Percentiles rank a stretch among this genome's conserved stretches.
phyloP scores from a whole-genome alignment of 2,113 vertebrate species.

The Hippocampus zosterae region DNA sequence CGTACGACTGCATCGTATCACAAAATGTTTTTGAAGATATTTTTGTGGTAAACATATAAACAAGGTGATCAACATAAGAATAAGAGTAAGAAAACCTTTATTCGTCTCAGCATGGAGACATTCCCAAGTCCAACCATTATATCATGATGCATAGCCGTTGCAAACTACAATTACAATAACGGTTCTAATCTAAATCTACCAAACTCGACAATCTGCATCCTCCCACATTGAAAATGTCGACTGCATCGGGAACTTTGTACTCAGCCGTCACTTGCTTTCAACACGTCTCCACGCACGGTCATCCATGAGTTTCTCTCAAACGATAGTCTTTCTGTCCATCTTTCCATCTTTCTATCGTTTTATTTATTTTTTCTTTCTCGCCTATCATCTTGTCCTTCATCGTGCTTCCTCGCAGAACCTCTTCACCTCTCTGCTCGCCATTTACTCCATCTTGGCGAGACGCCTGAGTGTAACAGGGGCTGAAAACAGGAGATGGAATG shows the following conservation, averaged over 20 bases:
- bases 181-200: constrained; percentile 66
- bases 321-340: constrained; percentile 16
- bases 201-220: constrained; percentile 68
- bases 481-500: constrained; percentile 65
- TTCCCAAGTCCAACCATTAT: no score
- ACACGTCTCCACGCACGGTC: constrained; percentile 70
- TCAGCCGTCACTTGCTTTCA: constrained; percentile 71
- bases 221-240: constrained; percentile 59
- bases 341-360: constrained; percentile 15
- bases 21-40: neutral
- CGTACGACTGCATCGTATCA: neutral
- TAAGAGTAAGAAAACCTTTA: no score
- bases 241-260: constrained; percentile 76
- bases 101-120: no score
- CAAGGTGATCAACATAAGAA: neutral
- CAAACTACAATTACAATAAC: neutral
- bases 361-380: neutral
- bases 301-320: constrained; percentile 45
- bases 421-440: constrained; percentile 26
- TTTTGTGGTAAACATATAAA: neutral
- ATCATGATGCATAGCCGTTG: neutral
- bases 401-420: constrained; percentile 36
- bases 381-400: constrained; percentile 42
- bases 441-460: constrained; percentile 42
- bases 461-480: constrained; percentile 54